A percentile compares a stretch with the other conserved stretches of the same genome.
These are phyloP conservation scores for Panorpa germanica DNA, from an alignment of 2,888 invertebrate species.

Conservation along the genomic window DNA sequence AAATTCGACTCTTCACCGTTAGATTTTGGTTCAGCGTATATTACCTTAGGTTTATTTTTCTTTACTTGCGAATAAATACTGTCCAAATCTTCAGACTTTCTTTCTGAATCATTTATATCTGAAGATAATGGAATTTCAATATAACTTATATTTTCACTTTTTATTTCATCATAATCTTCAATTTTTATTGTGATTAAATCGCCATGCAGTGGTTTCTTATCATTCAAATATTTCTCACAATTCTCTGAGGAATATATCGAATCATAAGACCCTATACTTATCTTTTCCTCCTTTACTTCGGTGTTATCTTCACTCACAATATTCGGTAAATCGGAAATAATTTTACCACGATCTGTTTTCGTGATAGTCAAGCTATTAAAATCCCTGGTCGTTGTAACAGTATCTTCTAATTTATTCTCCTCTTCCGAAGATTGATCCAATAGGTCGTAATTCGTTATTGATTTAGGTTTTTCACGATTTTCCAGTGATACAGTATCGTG, in stretches of 20 bases:
- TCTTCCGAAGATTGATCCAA: neutral
- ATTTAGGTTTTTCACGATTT: no score
- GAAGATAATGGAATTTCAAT: slow-evolving; percentile 16
- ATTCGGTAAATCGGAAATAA: no score
- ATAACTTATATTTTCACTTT: slow-evolving; percentile 11
- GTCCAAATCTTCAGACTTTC: slow-evolving; percentile 3
- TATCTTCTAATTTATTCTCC: neutral
- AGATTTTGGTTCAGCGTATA: slow-evolving; percentile 24
- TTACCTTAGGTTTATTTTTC: slow-evolving; percentile 34
- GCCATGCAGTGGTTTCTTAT: no score
- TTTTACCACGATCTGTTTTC: slow-evolving; percentile 19
- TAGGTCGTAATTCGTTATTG: slow-evolving; percentile 6
- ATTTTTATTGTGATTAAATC: slow-evolving; percentile 9
- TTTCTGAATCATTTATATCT: slow-evolving; percentile 6
- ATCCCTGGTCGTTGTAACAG: slow-evolving; percentile 3
- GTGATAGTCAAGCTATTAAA: no score
- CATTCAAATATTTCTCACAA: no score
- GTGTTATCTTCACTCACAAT: slow-evolving; percentile 1
- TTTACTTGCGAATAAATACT: slow-evolving; percentile 13
- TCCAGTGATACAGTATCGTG: no score
- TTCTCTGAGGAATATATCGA: slow-evolving; percentile 26
- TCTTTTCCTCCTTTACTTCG: slow-evolving; percentile 10
- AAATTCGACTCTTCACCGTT: slow-evolving; percentile 16
- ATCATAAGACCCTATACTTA: slow-evolving; percentile 22
- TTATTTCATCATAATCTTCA: slow-evolving; percentile 15